Evolutionary conservation across 2,113 vertebrate genomes (phyloP).

Genomic region (Odobenus rosmarus): DNA sequence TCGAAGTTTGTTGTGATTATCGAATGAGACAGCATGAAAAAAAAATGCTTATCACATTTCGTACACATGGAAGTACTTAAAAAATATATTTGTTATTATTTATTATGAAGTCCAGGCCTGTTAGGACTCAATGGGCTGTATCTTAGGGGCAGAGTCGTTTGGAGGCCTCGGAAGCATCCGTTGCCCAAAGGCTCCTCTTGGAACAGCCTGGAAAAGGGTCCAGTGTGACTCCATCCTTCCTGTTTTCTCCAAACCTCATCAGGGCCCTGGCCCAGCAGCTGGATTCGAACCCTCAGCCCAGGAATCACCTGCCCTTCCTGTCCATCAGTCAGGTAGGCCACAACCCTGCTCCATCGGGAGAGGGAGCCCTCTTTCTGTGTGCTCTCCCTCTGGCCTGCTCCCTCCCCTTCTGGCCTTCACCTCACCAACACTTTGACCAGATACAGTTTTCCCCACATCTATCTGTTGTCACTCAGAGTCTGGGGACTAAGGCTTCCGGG

Average conservation of each 20-base stretch:
- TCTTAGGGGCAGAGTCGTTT: neutral
- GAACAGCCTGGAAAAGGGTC: neutral
- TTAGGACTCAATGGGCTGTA: neutral
- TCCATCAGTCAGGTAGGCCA: too few relatives aligned
- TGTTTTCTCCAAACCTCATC: neutral
- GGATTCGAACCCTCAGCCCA: neutral
- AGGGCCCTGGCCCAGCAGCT: neutral
- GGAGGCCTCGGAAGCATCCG: neutral
- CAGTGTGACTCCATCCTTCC: neutral
- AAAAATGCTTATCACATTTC: neutral
- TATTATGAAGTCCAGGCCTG: neutral
- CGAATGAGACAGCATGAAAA: neutral
- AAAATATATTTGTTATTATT: neutral
- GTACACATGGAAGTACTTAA: neutral
- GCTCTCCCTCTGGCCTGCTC: neutral
- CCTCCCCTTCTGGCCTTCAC: neutral
- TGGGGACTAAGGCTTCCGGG: neutral
- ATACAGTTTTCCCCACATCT: neutral
- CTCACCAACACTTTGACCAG: neutral
- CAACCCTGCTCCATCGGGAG: neutral
- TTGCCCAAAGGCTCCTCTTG: neutral
- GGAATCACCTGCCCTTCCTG: neutral
- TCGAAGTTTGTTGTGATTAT: neutral
- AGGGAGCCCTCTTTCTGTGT: neutral
- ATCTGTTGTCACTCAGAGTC: neutral